Evolutionary conservation across 2,888 invertebrate species (phyloP), one percentile per base, ranked within the genome.

Genomic region (Drosophila fungiperda): DNA sequence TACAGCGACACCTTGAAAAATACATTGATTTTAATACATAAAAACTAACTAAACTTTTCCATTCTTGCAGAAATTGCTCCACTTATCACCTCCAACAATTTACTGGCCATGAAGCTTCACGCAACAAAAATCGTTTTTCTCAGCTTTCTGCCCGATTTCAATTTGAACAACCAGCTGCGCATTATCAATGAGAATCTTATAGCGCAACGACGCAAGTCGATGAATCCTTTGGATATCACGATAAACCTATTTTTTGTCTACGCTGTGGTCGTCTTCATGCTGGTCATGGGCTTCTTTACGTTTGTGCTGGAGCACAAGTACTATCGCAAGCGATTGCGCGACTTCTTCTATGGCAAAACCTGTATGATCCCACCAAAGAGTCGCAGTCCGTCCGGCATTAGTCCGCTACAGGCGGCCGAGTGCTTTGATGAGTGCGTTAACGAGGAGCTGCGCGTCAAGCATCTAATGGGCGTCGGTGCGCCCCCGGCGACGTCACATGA

Each of bases 131-230:
- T 93, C 8, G 65, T 53, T 0, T 76, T 92, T 12, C 73, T 92
- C 29, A 78, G 89, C 23, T 64, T 93, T n/a, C 62, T 93, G 5
- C 93, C 93, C 12, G 93, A 93, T 73, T 93, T 93, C 38, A 91
- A 91, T 67, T 78, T 93, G 12, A 92, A 92, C 53, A 92, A 93
- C 71, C 93, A 93, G 73, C 64, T 93, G 53, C 92, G 92, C 38
- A 69, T 92, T 2, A 90, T 93, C 26, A 92, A 92, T 62, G 93
- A 93, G 74, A 89, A 89, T 49, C 91, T 92, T 38, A 80, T 93
- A 40, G 83, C 87, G 1, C 59, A 78, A 23, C 89, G 89, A 33
- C 84, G 87, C 17, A 61, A 74, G 0, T 55, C 63, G 6, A 17
- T 5, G 1, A 23, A 1, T 5, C 12, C 29, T 8, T 26, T 53